Percentiles rank a stretch among this genome's conserved stretches.
These are phyloP conservation scores for Pyrocephalus nanus DNA, from an alignment of 2,797 vertebrate species.

Conservation along the genomic window DNA sequence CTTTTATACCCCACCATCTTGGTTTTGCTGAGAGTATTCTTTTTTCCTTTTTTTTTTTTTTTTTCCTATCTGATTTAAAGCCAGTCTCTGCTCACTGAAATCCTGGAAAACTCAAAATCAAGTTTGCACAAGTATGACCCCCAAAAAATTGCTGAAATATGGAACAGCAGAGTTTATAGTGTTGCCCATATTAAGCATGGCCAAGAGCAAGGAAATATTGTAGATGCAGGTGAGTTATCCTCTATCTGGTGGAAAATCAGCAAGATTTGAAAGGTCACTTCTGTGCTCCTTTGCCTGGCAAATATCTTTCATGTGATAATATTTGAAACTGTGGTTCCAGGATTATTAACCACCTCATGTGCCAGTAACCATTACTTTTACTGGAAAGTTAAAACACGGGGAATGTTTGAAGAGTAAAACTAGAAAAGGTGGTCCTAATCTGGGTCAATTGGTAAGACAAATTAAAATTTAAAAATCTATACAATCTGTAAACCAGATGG, in stretches of 20 bases:
- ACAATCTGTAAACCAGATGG: conserved; percentile 69
- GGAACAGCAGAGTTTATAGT: background rate
- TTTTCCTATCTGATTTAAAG: background rate
- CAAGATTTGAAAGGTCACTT: background rate
- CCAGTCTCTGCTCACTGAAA: background rate
- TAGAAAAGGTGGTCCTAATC: conserved; percentile 57
- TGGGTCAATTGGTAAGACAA: conserved; percentile 63
- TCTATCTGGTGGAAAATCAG: background rate
- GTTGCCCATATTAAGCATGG: background rate
- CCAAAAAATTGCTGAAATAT: background rate
- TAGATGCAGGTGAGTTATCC: background rate
- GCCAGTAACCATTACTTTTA: conserved; percentile 19
- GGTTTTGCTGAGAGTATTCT: background rate
- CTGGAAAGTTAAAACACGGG: conserved; percentile 4
- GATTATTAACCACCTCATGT: conserved; percentile 24
- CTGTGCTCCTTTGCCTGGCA: background rate
- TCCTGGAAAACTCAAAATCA: background rate
- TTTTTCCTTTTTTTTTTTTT: background rate
- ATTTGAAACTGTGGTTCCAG: conserved; percentile 2
- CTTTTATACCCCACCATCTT: background rate
- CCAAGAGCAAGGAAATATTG: background rate
- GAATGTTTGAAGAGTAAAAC: conserved; percentile 45
- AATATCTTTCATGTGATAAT: background rate
- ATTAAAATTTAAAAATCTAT: conserved; percentile 66
- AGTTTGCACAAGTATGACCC: background rate